Evolutionary conservation across 2,113 vertebrate species (phyloP).

Genomic region (Romanogobio albipinnatus): DNA sequence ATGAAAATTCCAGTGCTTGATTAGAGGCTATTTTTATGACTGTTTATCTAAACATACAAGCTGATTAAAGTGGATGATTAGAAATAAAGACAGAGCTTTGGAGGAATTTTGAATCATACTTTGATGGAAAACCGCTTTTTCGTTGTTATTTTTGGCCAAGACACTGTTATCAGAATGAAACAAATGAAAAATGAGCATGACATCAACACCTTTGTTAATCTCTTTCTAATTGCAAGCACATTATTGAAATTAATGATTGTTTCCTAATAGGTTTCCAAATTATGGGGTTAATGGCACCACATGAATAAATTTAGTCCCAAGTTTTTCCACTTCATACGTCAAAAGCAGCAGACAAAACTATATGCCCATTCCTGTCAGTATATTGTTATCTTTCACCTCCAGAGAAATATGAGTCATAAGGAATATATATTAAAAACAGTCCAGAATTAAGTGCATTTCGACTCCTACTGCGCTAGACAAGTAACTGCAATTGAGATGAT

Average conservation of each 20-base stretch:
- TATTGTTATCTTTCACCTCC: neutral
- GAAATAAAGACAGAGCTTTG: neutral
- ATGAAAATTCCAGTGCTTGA: conserved; percentile 23
- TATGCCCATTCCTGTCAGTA: neutral
- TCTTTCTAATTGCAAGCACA: neutral
- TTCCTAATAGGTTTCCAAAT: neutral
- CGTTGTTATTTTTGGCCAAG: neutral
- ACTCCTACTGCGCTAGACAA: neutral
- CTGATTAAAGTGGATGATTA: conserved; percentile 13
- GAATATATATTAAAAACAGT: neutral
- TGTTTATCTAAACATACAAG: neutral
- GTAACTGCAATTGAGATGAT: neutral
- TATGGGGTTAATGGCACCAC: neutral
- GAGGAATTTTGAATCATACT: neutral
- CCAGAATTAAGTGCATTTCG: neutral
- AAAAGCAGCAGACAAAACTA: neutral
- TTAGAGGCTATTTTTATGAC: conserved; percentile 1
- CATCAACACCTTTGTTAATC: neutral
- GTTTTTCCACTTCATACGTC: neutral
- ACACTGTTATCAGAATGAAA: neutral
- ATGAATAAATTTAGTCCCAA: neutral
- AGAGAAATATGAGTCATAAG: neutral
- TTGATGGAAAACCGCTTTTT: neutral
- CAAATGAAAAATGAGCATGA: neutral
- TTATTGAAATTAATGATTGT: neutral